phyloP scores from a whole-genome alignment of 2,113 vertebrate genomes.

The Phoxinus phoxinus region DNA sequence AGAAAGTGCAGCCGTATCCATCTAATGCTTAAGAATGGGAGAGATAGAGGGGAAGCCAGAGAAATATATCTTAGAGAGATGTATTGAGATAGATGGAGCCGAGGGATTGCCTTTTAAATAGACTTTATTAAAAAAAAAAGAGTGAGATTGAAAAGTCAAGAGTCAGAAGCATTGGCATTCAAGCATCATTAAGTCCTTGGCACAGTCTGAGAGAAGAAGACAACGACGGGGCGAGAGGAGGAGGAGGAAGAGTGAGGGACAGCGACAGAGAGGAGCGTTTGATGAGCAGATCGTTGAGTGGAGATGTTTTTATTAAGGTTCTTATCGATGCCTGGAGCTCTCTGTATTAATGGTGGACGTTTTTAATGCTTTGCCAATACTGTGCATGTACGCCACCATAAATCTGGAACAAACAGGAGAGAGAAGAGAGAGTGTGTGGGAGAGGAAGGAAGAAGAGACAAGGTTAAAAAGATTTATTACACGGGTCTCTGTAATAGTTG shows the following conservation, averaged over 20 bases:
- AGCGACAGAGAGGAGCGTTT: constrained; percentile 66
- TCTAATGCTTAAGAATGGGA: not conserved
- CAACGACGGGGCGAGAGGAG: constrained; percentile 25
- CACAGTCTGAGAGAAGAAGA: constrained; percentile 65
- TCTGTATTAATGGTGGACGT: constrained; percentile 80
- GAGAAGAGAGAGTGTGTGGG: constrained; percentile 61
- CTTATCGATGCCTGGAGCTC: constrained; percentile 79
- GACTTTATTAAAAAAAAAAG: constrained; percentile 66
- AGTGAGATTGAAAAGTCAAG: constrained; percentile 67
- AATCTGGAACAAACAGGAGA: constrained; percentile 73
- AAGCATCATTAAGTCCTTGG: constrained; percentile 81
- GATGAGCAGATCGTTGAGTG: constrained; percentile 69
- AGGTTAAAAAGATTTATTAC: constrained; percentile 38
- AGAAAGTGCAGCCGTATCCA: not conserved
- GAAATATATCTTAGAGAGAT: constrained; percentile 63
- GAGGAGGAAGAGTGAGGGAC: constrained; percentile 57
- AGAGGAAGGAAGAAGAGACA: constrained; percentile 50
- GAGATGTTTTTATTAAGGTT: constrained; percentile 83
- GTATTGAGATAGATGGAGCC: constrained; percentile 69
- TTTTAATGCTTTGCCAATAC: constrained; percentile 84
- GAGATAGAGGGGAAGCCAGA: constrained; percentile 48
- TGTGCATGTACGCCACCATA: constrained; percentile 72
- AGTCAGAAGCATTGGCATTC: constrained; percentile 77
- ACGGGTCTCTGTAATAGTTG: not conserved
- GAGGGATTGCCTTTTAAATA: constrained; percentile 74